These are phyloP conservation scores for Andricus quercusramuli DNA, from an alignment of 2,888 invertebrate species.

Conservation along the genomic window DNA sequence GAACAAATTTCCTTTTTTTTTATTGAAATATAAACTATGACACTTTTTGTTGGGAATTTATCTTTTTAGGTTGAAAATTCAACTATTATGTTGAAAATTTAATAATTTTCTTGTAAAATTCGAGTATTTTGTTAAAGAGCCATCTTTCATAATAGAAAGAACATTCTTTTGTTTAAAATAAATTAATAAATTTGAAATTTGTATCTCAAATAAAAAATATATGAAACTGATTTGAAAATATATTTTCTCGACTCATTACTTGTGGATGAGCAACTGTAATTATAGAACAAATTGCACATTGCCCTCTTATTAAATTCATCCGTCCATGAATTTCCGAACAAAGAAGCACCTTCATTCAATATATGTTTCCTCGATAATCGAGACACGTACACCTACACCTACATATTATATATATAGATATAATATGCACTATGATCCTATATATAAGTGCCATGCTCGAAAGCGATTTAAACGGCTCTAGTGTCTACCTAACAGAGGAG, in stretches of 20 bases:
- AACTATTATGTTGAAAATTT: no score
- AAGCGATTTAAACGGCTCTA: slow-evolving; percentile 10
- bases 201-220: no score
- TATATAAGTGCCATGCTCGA: neutral
- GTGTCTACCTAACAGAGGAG: slow-evolving; percentile 22
- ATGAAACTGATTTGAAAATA: no score
- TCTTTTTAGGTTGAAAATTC: no score
- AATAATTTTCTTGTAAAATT: no score
- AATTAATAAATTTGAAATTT: no score
- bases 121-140: no score
- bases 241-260: neutral
- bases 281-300: neutral
- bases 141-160: no score
- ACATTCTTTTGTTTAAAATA: no score
- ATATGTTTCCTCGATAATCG: slow-evolving; percentile 18
- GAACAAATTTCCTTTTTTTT: no score
- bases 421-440: neutral
- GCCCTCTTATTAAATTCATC: slow-evolving; percentile 8
- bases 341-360: slow-evolving; percentile 12
- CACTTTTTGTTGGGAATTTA: no score
- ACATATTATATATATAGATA: slow-evolving; percentile 17
- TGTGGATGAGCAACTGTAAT: neutral
- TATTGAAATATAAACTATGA: no score
- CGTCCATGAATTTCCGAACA: slow-evolving; percentile 6
- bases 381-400: slow-evolving; percentile 2